phyloP scores from a whole-genome alignment of 2,888 invertebrate genomes.

The Mayetiola destructor region DNA sequence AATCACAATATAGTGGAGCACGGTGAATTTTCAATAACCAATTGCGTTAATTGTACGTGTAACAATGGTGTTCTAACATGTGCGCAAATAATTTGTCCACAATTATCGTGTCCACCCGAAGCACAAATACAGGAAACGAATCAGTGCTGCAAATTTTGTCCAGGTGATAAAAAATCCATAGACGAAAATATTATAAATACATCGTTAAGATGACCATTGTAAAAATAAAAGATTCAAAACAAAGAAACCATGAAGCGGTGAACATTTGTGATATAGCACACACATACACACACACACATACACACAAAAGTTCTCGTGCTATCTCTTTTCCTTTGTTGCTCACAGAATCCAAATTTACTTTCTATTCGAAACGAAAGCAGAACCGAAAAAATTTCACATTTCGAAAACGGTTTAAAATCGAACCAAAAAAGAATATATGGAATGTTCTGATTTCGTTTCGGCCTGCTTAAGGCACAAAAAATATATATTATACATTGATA shows the following conservation, averaged over 20 bases:
- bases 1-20: slow-evolving; percentile 45
- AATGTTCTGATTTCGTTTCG: not conserved
- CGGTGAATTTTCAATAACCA: slow-evolving; percentile 54
- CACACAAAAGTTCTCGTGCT: not conserved
- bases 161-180: slow-evolving; percentile 41
- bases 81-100: slow-evolving; percentile 58
- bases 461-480: not conserved
- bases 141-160: slow-evolving; percentile 82
- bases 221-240: not conserved
- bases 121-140: slow-evolving; percentile 70
- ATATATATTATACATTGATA: not conserved
- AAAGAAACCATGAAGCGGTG: not conserved
- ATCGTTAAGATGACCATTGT: slow-evolving; percentile 4
- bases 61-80: slow-evolving; percentile 70
- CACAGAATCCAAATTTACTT: no score
- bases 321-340: no score
- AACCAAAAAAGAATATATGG: not conserved
- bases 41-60: slow-evolving; percentile 72
- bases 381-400: not conserved
- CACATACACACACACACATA: not conserved
- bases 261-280: not conserved
- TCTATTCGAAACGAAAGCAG: no score
- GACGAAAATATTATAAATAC: slow-evolving; percentile 13
- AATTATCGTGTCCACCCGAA: slow-evolving; percentile 57
- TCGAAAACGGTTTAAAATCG: not conserved